Base-by-base conservation (phyloP, 2,113 vertebrate genomes). In the Tupaia tana region DNA sequence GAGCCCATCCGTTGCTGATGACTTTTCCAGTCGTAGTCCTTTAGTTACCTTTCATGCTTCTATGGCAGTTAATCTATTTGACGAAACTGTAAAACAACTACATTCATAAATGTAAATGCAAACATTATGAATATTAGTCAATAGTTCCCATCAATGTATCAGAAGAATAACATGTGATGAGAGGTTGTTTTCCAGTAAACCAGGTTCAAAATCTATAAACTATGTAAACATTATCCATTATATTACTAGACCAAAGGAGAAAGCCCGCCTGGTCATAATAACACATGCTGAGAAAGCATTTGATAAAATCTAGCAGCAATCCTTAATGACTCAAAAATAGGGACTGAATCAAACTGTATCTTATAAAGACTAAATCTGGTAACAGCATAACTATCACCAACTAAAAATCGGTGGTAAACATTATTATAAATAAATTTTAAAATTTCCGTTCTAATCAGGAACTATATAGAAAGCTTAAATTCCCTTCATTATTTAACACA, bases 31-130 rank as follows among this genome's bases (percentile, higher is more conserved):
- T 9, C 34, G 11, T 27, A 80, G 61, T 19, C 25, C 10, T 94
- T 95, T 78, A 89, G 90, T 85, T 81, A 29, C 82, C 24, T 59
- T 90, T 84, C 85, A 73, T 74, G 96, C 54, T 79, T 96, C 58
- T 29, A n/a, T 54, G 58, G 27, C 64, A 77, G 90, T 77, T 34
- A 13, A 78, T 90, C 56, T 88, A 58, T 63, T 88, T 90, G 58
- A 52, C 54, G 81, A 79, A 88, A 78, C 29, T 59, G 31, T 61
- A 78, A 90, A 84, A 73, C 20, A 81, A 15, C n/a, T 29, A 34
- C 15, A 15, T 29, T 95, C 10, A 34, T 73, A 63, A 84, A 67
- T 91, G 56, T 31, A 70, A 94, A 92, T 69, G 54, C 14, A 56
- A 79, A 85, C 58, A 43, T 90, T 27, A 22, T 58, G 87, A 92